These are phyloP conservation scores for Scaptomyza hsui DNA, from an alignment of 1,140 invertebrate species.

Conservation along the genomic window DNA sequence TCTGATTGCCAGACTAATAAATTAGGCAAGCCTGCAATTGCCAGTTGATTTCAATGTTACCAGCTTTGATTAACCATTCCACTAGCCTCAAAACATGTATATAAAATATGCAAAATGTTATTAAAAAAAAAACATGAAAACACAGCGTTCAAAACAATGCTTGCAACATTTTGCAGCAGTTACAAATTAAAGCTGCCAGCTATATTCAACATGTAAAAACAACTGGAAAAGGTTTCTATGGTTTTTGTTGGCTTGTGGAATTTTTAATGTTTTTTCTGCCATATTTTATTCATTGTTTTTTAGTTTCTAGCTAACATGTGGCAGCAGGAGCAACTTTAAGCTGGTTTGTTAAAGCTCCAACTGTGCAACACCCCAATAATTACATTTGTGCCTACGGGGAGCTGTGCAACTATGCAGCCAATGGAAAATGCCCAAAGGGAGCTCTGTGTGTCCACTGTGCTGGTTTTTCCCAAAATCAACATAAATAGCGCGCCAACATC, in stretches of 20 bases:
- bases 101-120: conserved; percentile 58
- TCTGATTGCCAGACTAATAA: conserved; percentile 69
- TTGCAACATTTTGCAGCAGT: conserved; percentile 7
- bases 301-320: background rate
- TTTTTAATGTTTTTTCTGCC: background rate
- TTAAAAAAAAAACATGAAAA: conserved; percentile 27
- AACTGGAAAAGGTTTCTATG: too few species aligned
- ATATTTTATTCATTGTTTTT: background rate
- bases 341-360: conserved; percentile 8
- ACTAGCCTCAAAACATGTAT: conserved; percentile 30
- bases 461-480: conserved; percentile 66
- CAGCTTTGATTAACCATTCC: conserved; percentile 61
- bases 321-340: conserved; percentile 37
- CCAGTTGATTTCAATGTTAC: conserved; percentile 33
- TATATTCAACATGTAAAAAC: background rate
- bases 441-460: conserved; percentile 47
- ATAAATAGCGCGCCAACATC: conserved; percentile 79
- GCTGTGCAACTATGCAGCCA: conserved; percentile 39
- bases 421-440: conserved; percentile 38
- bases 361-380: conserved; percentile 50
- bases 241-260: background rate
- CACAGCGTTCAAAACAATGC: background rate
- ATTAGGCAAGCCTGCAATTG: conserved; percentile 58
- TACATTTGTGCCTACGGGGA: conserved; percentile 56
- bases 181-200: conserved; percentile 7